Base-by-base conservation (phyloP, 2,888 invertebrate genomes). In the Ischnus inquisitorius region DNA sequence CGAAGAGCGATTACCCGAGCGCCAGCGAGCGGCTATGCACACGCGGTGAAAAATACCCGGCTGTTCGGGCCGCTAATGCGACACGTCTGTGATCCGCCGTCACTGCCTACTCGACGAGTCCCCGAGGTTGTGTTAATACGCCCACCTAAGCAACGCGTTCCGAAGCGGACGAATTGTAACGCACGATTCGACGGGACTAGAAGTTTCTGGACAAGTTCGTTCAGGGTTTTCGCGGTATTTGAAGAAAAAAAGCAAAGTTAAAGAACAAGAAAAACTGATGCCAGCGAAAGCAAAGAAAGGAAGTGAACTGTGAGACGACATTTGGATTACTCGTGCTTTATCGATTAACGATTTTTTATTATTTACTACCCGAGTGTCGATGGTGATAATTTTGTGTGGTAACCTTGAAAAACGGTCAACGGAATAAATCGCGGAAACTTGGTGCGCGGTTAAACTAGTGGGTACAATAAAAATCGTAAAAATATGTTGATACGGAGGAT, bases 101-200 rank as follows among this genome's bases (percentile, higher is more conserved):
- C 43, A 43, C 22, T n/a, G 67, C 25, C 28, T 22, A 16, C 68
- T 41, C 65, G 79, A 60, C 68, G 19, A 64, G 22, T 48, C 12
- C 48, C 57, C 80, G 82, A 82, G 78, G 84, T 84, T 82, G 80
- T 83, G 72, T 75, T 71, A 82, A 84, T 84, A 84, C 84, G 80
- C 82, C 82, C 80, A 82, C 77, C 67, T 10, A 6, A 41, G 79
- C 39, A 62, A 79, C 82, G 82, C 64, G 76, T 79, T 78, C 60
- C 48, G 51, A 74, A 84, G 74, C 76, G 64, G 60, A 75, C 62
- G 43, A 68, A 57, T 60, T 48, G 5, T 62, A n/a, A 34, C 34
- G 41, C 28, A 43, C 34, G 22, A 34, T 43, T 46, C 39, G 60
- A 43, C 57, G 57, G 39, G 54, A 43, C n/a, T n/a, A n/a, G 51